Evolutionary conservation across 1,140 invertebrate species (phyloP), one percentile per base, ranked within the genome.

Genomic region (Panulirus ornatus): DNA sequence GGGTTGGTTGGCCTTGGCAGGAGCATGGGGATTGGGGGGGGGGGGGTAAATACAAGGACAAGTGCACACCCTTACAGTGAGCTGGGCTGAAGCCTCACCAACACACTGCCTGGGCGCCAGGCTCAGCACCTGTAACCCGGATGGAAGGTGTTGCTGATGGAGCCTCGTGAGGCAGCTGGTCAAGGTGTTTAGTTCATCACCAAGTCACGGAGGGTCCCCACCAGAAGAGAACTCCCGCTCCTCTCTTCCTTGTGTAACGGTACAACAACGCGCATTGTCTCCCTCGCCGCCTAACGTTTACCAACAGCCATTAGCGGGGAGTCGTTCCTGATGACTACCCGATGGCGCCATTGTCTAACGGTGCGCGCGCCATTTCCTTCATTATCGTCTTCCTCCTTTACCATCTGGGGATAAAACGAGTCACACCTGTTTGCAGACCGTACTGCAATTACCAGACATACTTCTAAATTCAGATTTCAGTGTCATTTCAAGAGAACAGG

Each of bases 201-300:
- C n/a, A 8, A 75, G 36, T 42, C 71, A 66, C 58, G 27, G n/a
- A 30, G 27, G 16, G 2, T n/a, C 22, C 38, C 42, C 42, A 51
- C n/a, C 76, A 42, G 42, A 34, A 79, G 16, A 22, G 16, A 38
- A 3, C 16, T 40, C 76, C 36, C 30, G 71, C 42, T 27, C n/a
- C 76, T 5, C 76, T 51, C 76, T 79, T 79, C 76, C 76, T 79
- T 8, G 19, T 79, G 30, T 79, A 79, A 79, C 76, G 76, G 76
- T 79, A 42, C 76, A 6, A 30, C 76, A 79, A 42, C 16, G 27
- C 16, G 0, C 42, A 5, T 30, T 6, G 27, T 30, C 54, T 66
- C 22, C 30, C n/a, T 63, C n/a, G 16, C 27, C 40, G 75, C 47
- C 76, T 27, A 44, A 75, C 71, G 36, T 40, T 40, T 40, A 75